Conservation (phyloP, 2,888 invertebrate genomes). For the Lithophane socia region DNA sequence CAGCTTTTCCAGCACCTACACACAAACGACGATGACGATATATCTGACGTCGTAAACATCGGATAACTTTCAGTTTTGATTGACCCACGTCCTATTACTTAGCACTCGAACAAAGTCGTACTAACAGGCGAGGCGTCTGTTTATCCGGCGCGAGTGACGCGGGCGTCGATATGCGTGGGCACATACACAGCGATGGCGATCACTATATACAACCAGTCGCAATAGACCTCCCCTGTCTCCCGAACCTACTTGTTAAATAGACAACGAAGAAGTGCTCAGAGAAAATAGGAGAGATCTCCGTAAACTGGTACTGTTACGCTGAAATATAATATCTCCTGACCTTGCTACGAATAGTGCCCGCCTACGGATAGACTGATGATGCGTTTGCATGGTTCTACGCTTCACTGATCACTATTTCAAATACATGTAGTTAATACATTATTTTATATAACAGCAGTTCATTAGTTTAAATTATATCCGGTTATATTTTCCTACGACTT, state of each 20-base stretch:
- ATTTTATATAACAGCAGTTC: slow-evolving; percentile 43
- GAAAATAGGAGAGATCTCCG: slow-evolving; percentile 63
- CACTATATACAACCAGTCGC: slow-evolving; percentile 72
- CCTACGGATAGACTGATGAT: slow-evolving; percentile 81
- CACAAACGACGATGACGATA: slow-evolving; percentile 31
- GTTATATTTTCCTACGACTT: slow-evolving; percentile 25
- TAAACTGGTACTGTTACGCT: slow-evolving; percentile 74
- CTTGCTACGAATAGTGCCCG: slow-evolving; percentile 89
- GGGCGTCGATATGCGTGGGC: slow-evolving; percentile 81
- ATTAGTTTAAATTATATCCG: slow-evolving; percentile 43
- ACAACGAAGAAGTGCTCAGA: slow-evolving; percentile 52
- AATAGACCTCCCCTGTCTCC: slow-evolving; percentile 71
- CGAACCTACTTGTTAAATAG: slow-evolving; percentile 49
- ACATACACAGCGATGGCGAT: slow-evolving; percentile 76
- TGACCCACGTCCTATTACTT: slow-evolving; percentile 33
- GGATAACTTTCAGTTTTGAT: slow-evolving; percentile 41
- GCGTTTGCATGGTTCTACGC: slow-evolving; percentile 69
- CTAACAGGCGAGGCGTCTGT: slow-evolving; percentile 73
- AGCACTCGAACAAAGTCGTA: slow-evolving; percentile 42
- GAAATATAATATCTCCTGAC: slow-evolving; percentile 89
- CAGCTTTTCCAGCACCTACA: slow-evolving; percentile 13
- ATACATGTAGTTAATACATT: slow-evolving; percentile 51
- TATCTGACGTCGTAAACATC: slow-evolving; percentile 33
- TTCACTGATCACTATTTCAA: slow-evolving; percentile 69
- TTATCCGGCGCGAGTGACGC: slow-evolving; percentile 78